A percentile compares a stretch with the other conserved stretches of the same genome.
Conservation (phyloP, 2,888 invertebrate species). For the Cephonodes hylas region DNA sequence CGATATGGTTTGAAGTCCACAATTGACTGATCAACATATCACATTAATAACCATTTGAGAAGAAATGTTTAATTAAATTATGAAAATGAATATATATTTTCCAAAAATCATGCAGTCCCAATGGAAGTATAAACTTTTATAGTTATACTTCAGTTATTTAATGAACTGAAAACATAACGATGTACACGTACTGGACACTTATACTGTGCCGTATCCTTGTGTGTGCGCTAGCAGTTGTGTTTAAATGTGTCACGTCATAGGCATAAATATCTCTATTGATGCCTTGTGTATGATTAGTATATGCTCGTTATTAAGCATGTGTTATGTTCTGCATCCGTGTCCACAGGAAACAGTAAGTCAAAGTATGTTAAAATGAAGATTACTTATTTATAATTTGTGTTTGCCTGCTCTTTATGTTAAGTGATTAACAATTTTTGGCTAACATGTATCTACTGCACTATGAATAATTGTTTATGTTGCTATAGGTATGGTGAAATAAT, state of each 20-base stretch:
- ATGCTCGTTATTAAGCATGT: slow-evolving; percentile 76
- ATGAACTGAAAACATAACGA: too few relatives aligned
- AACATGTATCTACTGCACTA: slow-evolving; percentile 70
- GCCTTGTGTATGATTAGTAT: slow-evolving; percentile 58
- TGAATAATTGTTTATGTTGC: slow-evolving; percentile 47
- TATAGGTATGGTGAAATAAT: slow-evolving; percentile 42
- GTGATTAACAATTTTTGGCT: slow-evolving; percentile 74
- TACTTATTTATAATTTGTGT: slow-evolving; percentile 51
- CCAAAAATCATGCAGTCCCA: too few relatives aligned
- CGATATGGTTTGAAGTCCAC: neutral
- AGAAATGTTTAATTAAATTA: neutral
- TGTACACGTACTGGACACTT: neutral
- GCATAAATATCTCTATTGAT: slow-evolving; percentile 27
- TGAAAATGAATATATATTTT: too few relatives aligned
- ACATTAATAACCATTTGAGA: too few relatives aligned
- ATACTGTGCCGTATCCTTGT: slow-evolving; percentile 54
- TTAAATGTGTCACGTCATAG: slow-evolving; percentile 36
- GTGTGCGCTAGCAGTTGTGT: slow-evolving; percentile 58
- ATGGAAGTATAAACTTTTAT: too few relatives aligned
- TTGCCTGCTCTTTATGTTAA: slow-evolving; percentile 66
- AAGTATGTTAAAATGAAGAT: slow-evolving; percentile 70
- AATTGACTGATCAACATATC: neutral
- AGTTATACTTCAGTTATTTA: too few relatives aligned
- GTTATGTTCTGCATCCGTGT: slow-evolving; percentile 80
- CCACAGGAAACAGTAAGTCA: slow-evolving; percentile 90